Base-by-base conservation (phyloP, 2,797 vertebrate species). In the Micromesistius poutassou region DNA sequence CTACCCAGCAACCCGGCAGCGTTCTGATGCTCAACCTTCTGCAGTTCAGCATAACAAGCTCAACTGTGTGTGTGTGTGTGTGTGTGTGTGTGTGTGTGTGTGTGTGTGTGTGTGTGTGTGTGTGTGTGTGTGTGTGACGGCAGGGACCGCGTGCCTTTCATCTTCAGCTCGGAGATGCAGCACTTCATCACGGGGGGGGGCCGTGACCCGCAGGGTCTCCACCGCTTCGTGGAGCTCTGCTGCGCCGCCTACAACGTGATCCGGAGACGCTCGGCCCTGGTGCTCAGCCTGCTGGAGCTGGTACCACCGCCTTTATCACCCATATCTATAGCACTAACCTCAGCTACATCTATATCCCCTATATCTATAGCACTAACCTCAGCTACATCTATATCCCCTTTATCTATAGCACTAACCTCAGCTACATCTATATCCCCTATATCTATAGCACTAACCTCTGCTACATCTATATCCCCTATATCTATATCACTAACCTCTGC, bases 161-260 rank as follows among this genome's bases (percentile, higher is more conserved):
- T 97, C 89, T 97, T 97, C 82, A 95, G 96, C 0, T 95, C 96
- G 3, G 97, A 98, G 90, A 98, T 98, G 96, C 94, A 95, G 77
- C 95, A 96, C 90, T 96, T 97, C 86, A 97, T 97, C 90, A 97
- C 96, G 1, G 95, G 95, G 0, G 96, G 95, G 1, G 96, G 95
- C 0, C 90, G 93, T 89, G 95, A 94, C 42, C 94, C 94, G 19
- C 93, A 95, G 77, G 91, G 92, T 4, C 92, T 96, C 72, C 96
- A 96, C 78, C 91, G 94, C 42, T 98, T 97, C 77, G 96, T 97
- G 89, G 96, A 98, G 81, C 94, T 97, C 81, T 97, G 96, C 80
- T 97, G 96, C 81, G 89, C 84, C 76, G 96, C 97, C 33, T 98
- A 96, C 84, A 98, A 97, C 80, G 86, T 90, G 30, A 88, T 97